Percentiles rank a stretch among this genome's conserved stretches.
phyloP scores from a whole-genome alignment of 2,113 vertebrate species.

The Bufo gargarizans region DNA sequence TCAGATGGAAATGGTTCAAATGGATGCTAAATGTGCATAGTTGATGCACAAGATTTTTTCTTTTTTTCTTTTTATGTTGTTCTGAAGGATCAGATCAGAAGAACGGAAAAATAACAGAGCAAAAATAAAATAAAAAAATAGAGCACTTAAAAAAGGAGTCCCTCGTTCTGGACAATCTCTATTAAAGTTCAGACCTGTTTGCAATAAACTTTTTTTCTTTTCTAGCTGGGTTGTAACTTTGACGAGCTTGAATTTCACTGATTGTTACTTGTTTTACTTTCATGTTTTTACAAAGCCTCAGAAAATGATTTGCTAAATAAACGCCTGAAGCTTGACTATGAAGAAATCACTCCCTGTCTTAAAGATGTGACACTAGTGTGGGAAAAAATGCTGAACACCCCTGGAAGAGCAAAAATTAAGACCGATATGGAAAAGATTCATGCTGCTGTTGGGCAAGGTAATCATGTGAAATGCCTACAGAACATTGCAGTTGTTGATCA shows the following conservation, averaged over 20 bases:
- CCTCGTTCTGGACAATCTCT: too few species aligned
- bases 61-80: too few species aligned
- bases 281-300: constrained; percentile 75
- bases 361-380: constrained; percentile 93
- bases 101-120: too few species aligned
- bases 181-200: too few species aligned
- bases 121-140: too few species aligned
- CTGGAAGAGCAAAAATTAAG: constrained; percentile 87
- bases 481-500: background rate
- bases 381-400: constrained; percentile 91
- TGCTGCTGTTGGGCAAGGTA: constrained; percentile 89
- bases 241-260: background rate
- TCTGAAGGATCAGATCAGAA: too few species aligned
- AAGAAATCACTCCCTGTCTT: constrained; percentile 95
- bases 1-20: too few species aligned
- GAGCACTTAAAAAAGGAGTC: too few species aligned
- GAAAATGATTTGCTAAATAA: constrained; percentile 92
- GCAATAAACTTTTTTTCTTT: too few species aligned
- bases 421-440: constrained; percentile 89
- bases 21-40: too few species aligned
- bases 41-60: too few species aligned
- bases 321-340: constrained; percentile 93
- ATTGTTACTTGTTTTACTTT: background rate
- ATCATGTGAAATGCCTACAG: background rate
- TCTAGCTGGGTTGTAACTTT: too few species aligned